phyloP scores from a whole-genome alignment of 2,888 invertebrate genomes.

The Orthosia incerta region DNA sequence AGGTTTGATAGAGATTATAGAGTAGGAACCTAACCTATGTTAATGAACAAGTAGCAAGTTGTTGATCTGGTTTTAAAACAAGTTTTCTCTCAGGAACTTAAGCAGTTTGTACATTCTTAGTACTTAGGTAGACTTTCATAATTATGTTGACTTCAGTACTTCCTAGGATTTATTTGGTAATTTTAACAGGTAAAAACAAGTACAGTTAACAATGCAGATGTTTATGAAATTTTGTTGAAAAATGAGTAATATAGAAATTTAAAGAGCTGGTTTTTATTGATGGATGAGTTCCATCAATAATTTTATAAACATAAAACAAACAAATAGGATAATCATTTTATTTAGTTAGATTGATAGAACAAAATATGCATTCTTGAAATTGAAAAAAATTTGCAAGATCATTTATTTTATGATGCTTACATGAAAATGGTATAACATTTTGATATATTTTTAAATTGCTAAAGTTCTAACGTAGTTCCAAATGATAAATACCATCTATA shows the following conservation, averaged over 20 bases:
- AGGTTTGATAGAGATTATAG: conserved; percentile 17
- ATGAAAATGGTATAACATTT: no score
- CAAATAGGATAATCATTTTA: not conserved
- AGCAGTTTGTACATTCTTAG: conserved; percentile 30
- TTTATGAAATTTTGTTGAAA: not conserved
- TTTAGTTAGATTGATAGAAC: not conserved
- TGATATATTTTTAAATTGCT: no score
- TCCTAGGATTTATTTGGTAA: not conserved
- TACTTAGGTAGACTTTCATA: conserved; percentile 30
- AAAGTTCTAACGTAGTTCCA: no score
- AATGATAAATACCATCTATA: no score
- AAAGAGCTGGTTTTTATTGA: not conserved
- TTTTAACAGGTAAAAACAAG: not conserved
- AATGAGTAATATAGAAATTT: not conserved
- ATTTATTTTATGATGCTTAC: no score
- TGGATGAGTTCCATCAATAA: not conserved
- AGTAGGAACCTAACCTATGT: conserved; percentile 36
- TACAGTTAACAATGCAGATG: not conserved
- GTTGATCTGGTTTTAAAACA: conserved; percentile 64
- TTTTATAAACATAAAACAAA: not conserved
- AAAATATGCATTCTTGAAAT: no score
- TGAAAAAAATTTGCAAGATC: no score
- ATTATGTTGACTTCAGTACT: not conserved
- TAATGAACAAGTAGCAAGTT: conserved; percentile 47
- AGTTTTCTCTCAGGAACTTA: conserved; percentile 60